Percentiles rank a stretch among this genome's conserved stretches.
Conservation (phyloP, 2,797 vertebrate genomes). For the Gymnocypris eckloni region DNA sequence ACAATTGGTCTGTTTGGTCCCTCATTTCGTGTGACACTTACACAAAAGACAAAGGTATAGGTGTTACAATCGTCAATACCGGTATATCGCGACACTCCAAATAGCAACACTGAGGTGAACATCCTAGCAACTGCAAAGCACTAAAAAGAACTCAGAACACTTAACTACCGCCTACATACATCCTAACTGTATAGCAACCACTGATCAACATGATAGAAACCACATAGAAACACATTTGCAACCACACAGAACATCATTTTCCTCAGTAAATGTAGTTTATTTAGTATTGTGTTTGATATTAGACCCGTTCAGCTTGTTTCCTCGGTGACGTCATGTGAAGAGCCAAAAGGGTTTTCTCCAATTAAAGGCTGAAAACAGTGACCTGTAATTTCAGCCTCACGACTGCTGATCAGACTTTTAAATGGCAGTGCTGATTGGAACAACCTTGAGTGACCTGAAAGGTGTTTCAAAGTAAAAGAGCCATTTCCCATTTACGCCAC, state of each 20-base stretch:
- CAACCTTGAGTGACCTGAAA: constrained; percentile 15
- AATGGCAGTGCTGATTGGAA: constrained; percentile 34
- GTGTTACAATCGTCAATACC: too few species aligned
- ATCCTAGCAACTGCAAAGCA: neutral
- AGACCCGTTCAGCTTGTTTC: neutral
- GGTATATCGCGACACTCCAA: too few species aligned
- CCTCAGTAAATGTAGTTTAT: neutral
- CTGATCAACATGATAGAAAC: neutral
- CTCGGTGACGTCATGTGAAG: neutral
- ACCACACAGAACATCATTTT: neutral
- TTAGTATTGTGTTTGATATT: neutral
- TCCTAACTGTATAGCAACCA: constrained; percentile 1
- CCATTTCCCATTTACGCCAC: neutral
- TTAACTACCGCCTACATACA: neutral
- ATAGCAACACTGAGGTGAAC: neutral
- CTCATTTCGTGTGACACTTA: too few species aligned
- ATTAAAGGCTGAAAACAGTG: neutral
- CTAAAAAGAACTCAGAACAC: neutral
- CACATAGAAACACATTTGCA: neutral
- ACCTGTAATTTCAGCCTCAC: constrained; percentile 12
- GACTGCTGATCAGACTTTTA: constrained; percentile 31
- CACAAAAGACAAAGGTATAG: too few species aligned
- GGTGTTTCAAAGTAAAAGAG: neutral
- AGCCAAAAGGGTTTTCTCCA: neutral
- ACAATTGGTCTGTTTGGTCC: too few species aligned